Conservation (phyloP, 1,140 invertebrate species). For the Lepidurus packardi region DNA sequence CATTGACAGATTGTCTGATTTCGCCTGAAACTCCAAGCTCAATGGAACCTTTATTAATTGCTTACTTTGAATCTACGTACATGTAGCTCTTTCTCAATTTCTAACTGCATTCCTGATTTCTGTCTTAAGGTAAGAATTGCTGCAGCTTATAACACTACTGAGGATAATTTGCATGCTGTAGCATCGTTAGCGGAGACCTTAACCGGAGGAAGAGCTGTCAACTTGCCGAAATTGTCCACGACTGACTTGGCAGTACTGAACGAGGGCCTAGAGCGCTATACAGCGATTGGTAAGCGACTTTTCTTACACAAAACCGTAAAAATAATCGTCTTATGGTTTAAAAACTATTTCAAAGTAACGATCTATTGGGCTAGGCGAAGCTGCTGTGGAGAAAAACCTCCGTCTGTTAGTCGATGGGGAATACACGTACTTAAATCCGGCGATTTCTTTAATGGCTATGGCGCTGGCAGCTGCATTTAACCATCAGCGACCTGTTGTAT, state of each 20-base stretch:
- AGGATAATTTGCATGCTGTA: slow-evolving; percentile 19
- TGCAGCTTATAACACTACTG: background rate
- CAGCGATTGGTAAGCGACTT: slow-evolving; percentile 5
- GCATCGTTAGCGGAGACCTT: slow-evolving; percentile 21
- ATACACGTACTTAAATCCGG: slow-evolving; percentile 39
- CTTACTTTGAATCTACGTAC: no score
- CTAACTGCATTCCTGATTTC: background rate
- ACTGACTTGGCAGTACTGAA: slow-evolving; percentile 17
- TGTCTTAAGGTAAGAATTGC: slow-evolving; percentile 28
- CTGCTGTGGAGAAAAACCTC: slow-evolving; percentile 21
- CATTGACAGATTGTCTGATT: background rate
- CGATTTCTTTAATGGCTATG: slow-evolving; percentile 37
- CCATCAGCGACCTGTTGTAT: slow-evolving; percentile 36
- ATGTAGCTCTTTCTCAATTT: background rate
- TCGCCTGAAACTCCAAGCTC: background rate
- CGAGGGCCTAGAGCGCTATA: slow-evolving; percentile 26
- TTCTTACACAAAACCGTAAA: background rate
- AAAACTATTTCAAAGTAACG: no score
- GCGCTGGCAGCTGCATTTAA: slow-evolving; percentile 39
- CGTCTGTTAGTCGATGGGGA: slow-evolving; percentile 39
- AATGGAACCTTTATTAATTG: no score
- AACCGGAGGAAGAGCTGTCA: slow-evolving; percentile 2
- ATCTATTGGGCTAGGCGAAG: background rate
- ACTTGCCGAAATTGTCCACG: background rate
- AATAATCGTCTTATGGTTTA: no score